Evolutionary conservation across 1,140 invertebrate genomes (phyloP).

Genomic region (Pseudomyrmex gracilis): DNA sequence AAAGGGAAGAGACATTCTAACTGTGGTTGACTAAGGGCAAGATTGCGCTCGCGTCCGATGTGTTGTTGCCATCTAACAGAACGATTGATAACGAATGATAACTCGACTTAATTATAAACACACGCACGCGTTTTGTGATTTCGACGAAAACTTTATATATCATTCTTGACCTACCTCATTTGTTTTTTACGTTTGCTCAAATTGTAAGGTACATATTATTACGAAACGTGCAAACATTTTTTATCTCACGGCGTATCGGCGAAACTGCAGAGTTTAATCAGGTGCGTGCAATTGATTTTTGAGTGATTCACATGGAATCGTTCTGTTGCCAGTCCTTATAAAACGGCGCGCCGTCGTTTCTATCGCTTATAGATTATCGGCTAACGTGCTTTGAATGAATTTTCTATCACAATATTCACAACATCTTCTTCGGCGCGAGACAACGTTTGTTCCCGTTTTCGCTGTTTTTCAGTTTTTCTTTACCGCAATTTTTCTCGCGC

Average conservation of each 20-base stretch:
- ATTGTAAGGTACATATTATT: no score
- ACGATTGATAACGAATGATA: no score
- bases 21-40: no score
- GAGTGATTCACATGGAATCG: slow-evolving; percentile 36
- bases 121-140: no score
- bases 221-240: neutral
- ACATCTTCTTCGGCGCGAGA: slow-evolving; percentile 11
- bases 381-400: slow-evolving; percentile 17
- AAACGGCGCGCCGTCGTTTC: slow-evolving; percentile 48
- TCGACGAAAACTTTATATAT: no score
- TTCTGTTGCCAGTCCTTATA: neutral
- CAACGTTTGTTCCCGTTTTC: neutral
- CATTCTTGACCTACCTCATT: neutral
- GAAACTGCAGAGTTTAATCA: slow-evolving; percentile 8
- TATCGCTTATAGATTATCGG: slow-evolving; percentile 42
- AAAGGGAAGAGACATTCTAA: no score
- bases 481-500: neutral
- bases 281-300: slow-evolving; percentile 40
- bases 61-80: no score
- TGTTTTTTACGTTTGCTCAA: neutral
- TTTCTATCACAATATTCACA: slow-evolving; percentile 36
- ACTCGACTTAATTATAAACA: no score
- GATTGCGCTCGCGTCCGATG: no score
- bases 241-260: neutral
- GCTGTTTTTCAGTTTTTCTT: neutral